Percentiles rank a stretch among this genome's conserved stretches.
Conservation (phyloP, 2,113 vertebrate species). For the Eupsittula cactorum region DNA sequence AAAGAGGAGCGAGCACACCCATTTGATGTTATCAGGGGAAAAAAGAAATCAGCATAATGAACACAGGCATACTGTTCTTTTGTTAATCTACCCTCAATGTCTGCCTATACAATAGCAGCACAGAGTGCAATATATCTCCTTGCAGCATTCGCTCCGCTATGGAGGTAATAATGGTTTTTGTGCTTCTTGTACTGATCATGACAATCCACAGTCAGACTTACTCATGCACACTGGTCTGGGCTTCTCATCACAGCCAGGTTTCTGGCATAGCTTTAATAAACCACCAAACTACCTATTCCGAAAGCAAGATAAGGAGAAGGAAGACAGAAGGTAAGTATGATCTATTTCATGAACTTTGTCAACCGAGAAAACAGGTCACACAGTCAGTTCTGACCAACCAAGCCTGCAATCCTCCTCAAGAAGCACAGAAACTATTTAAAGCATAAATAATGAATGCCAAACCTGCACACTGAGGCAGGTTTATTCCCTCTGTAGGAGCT, state of each 20-base stretch:
- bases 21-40: neutral
- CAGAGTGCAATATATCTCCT: neutral
- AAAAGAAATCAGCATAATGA: neutral
- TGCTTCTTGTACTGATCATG: neutral
- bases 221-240: neutral
- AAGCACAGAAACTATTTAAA: neutral
- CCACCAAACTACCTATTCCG: neutral
- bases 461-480: neutral
- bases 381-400: neutral
- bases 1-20: neutral
- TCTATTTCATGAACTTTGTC: conserved; percentile 8
- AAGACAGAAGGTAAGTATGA: neutral
- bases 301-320: neutral
- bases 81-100: neutral
- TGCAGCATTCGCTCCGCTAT: neutral
- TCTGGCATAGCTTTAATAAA: conserved; percentile 28
- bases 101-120: neutral
- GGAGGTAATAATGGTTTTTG: neutral
- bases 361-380: conserved; percentile 30
- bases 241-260: conserved; percentile 14
- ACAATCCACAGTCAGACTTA: neutral
- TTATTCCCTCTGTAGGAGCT: neutral
- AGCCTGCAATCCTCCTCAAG: neutral
- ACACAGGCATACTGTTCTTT: neutral
- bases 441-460: neutral